phyloP scores from a whole-genome alignment of 2,888 invertebrate genomes.

The Caenorhabditis panamensis region DNA sequence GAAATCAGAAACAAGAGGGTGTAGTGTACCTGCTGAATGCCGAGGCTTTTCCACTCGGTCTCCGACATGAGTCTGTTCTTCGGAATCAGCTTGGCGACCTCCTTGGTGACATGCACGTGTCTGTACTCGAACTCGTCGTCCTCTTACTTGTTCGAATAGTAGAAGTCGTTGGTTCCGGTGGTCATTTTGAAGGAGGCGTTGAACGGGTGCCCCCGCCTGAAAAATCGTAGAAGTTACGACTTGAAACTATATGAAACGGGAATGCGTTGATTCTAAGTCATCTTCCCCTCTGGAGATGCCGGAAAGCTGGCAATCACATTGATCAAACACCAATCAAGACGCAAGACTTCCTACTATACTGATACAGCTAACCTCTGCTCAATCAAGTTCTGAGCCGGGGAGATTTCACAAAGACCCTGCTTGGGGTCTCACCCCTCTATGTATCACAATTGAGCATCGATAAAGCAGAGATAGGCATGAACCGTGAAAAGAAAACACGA shows the following conservation, averaged over 20 bases:
- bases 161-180: constrained; percentile 77
- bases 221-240: constrained; percentile 2
- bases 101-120: constrained; percentile 76
- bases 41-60: constrained; percentile 79
- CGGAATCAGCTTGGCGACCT: constrained; percentile 77
- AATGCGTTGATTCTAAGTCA: too few relatives aligned
- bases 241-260: neutral
- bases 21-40: constrained; percentile 74
- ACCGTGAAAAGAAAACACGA: neutral
- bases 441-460: neutral
- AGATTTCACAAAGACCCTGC: too few relatives aligned
- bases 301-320: too few relatives aligned
- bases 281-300: too few relatives aligned
- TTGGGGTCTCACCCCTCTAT: too few relatives aligned
- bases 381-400: too few relatives aligned
- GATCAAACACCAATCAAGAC: too few relatives aligned
- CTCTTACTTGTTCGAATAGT: constrained; percentile 80
- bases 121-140: too few relatives aligned
- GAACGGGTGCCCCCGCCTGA: too few relatives aligned
- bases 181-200: constrained; percentile 52
- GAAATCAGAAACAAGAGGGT: neutral
- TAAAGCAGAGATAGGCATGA: neutral
- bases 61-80: constrained; percentile 80
- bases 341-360: too few relatives aligned
- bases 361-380: too few relatives aligned